Base-by-base conservation (phyloP, 2,113 vertebrate species). In the Hyla sarda region DNA sequence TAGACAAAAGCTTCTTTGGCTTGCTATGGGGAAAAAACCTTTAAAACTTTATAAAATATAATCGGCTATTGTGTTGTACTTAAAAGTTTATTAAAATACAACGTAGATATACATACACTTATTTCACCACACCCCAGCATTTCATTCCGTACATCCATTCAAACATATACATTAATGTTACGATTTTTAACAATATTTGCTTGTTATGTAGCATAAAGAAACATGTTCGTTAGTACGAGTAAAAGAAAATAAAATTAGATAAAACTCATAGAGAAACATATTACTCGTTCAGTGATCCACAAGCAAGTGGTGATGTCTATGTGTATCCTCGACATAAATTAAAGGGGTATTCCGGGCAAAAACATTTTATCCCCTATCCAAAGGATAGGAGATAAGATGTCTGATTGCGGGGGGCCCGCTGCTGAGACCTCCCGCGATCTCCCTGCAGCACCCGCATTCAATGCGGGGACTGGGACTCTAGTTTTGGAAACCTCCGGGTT, bases 1-100 rank as follows among this genome's bases (percentile, higher is more conserved):
- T 85, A 85, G 84, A 85, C 84, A 85, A 84, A 73, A 30, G 69
- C 82, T 84, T 25, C 13, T 60, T 50, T 75, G 34, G 28, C 58
- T 45, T 45, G 32, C n/a, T 56, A 25, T 25, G 11, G 28, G 12
- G 19, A 41, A n/a, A 23, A 34, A 62, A 67, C 0, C 12, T 73
- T 67, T 84, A 25, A 62, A 77, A 77, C 47, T 30, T n/a, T 19
- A 75, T 58, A 75, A 60, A 28, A 71, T 19, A 41, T 37, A 84
- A 75, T 25, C 34, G 62, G 30, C 60, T 62, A 47, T 47, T 28
- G 23, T 34, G 13, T 25, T 47, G n/a, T 16, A 25, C 23, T 80
- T 62, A 80, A 37, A 58, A 71, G 34, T 21, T 19, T 56, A 62
- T 65, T 62, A 45, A 17, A 47, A 45, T 65, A 23, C 32, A 81